These are phyloP conservation scores for Battus philenor DNA, from an alignment of 1,140 invertebrate species.

Conservation along the genomic window DNA sequence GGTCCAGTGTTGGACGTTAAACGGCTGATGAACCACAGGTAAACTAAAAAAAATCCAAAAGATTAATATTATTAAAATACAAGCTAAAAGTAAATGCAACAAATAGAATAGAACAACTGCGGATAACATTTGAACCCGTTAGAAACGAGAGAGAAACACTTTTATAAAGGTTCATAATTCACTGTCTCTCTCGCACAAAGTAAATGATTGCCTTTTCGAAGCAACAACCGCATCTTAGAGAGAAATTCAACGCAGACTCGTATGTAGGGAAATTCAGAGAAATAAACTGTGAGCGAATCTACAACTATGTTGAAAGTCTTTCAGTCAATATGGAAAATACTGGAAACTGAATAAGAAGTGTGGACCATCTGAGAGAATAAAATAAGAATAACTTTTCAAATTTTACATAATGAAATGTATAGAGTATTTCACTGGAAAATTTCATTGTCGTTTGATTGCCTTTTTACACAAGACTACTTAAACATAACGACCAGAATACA, in stretches of 20 bases:
- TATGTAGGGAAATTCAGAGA: conserved; percentile 39
- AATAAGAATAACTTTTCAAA: conserved; percentile 16
- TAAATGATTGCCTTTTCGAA: conserved; percentile 33
- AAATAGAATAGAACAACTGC: conserved; percentile 7
- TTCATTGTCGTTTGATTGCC: too few relatives aligned
- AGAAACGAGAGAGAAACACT: conserved; percentile 28
- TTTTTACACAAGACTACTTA: too few relatives aligned
- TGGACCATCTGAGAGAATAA: conserved; percentile 14
- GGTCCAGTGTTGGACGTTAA: too few relatives aligned
- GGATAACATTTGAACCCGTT: conserved; percentile 21
- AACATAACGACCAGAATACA: too few relatives aligned
- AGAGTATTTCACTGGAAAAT: too few relatives aligned
- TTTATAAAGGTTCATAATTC: conserved; percentile 35
- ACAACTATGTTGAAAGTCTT: conserved; percentile 17
- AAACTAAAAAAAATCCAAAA: too few relatives aligned
- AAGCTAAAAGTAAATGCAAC: conserved; percentile 9
- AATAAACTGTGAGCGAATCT: conserved; percentile 28
- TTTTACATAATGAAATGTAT: conserved; percentile 13
- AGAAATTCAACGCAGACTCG: conserved; percentile 24
- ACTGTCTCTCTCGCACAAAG: conserved; percentile 32
- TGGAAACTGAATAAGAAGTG: conserved; percentile 17
- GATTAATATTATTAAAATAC: not conserved
- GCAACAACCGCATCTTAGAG: conserved; percentile 20
- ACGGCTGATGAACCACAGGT: too few relatives aligned
- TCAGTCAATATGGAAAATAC: conserved; percentile 17